Evolutionary conservation across 2,113 vertebrate species (phyloP).

Genomic region (Pseudorhombus dupliciocellatus): DNA sequence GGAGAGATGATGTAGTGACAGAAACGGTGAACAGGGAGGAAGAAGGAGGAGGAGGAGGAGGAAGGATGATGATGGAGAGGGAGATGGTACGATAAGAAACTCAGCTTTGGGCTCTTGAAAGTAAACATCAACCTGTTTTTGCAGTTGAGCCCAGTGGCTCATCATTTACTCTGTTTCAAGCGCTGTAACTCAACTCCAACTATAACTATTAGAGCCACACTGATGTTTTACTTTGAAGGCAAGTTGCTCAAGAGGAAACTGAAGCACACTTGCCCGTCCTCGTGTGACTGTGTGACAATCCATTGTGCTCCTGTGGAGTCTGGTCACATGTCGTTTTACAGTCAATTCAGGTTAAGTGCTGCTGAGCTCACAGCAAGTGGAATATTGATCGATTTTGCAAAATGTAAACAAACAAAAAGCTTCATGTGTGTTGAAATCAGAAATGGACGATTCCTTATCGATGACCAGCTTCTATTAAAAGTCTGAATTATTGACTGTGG

Average conservation of each 20-base stretch:
- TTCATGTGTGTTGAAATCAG: not conserved
- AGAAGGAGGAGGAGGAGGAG: constrained; percentile 37
- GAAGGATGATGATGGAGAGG: constrained; percentile 24
- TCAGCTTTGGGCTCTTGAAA: constrained; percentile 15
- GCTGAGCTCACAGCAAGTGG: not conserved
- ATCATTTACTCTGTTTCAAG: not conserved
- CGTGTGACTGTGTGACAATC: no score
- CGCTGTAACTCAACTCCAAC: no score
- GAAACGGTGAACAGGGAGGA: constrained; percentile 32
- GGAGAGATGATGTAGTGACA: constrained; percentile 41
- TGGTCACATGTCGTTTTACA: not conserved
- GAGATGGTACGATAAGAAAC: constrained; percentile 28
- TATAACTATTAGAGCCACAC: no score
- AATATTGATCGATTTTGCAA: constrained; percentile 9
- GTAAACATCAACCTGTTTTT: not conserved
- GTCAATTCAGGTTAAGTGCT: not conserved
- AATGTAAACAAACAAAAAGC: constrained; percentile 12
- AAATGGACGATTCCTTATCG: not conserved
- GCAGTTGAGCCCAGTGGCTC: not conserved
- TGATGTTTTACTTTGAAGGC: no score
- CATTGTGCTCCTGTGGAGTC: not conserved
- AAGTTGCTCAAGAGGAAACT: no score
- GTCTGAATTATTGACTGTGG: not conserved
- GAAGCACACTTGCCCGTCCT: no score
- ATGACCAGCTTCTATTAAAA: not conserved